A percentile compares a stretch with the other conserved stretches of the same genome.
Conservation (phyloP, 37 sponge, comb jelly and placozoan genomes). For the Hormiphora californensis region DNA sequence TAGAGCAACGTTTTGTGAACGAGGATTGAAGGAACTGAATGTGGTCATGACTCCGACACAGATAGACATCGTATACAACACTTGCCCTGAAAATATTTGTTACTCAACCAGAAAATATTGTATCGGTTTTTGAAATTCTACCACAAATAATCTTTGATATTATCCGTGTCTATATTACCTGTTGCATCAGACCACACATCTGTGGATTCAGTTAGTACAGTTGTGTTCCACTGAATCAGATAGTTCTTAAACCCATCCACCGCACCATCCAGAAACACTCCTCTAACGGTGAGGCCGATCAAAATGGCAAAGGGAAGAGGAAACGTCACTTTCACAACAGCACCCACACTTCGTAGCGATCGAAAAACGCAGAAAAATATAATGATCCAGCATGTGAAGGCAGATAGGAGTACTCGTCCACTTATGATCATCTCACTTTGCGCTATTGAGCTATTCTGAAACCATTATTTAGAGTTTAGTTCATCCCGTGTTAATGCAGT, state of each 20-base stretch:
- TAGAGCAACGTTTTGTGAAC: neutral
- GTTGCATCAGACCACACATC: conserved; percentile 20
- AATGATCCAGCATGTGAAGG: neutral
- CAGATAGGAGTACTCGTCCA: neutral
- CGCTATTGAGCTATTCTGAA: neutral
- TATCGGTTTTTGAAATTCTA: neutral
- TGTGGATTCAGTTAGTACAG: neutral
- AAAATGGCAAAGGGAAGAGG: neutral
- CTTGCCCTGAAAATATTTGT: neutral
- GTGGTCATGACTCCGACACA: neutral
- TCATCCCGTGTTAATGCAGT: too few relatives aligned
- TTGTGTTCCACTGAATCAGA: neutral
- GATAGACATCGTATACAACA: neutral
- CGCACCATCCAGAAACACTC: neutral
- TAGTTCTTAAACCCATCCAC: conserved; percentile 1
- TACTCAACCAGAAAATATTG: neutral
- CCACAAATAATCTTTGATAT: neutral
- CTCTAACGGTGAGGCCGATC: neutral
- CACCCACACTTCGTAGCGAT: neutral
- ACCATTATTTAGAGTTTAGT: too few relatives aligned
- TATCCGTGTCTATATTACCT: neutral
- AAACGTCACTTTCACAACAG: neutral
- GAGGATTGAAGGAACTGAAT: neutral
- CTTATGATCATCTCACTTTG: neutral
- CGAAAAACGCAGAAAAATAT: neutral